Base-by-base conservation (phyloP, 92 coral and sea anemone genomes). In the Porites cylindrica region DNA sequence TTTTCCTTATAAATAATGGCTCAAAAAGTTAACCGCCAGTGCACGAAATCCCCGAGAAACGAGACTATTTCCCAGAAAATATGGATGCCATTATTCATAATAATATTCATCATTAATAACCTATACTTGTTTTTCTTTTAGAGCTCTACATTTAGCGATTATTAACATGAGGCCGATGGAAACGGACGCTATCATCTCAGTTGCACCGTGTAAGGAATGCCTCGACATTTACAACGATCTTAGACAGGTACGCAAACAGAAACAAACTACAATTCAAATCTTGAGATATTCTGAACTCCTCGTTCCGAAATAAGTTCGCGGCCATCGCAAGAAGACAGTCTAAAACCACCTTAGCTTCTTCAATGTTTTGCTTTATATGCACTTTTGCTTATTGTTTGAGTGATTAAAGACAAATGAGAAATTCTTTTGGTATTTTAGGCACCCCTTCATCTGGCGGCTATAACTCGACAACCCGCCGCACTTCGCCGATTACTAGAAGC, bases 361-460 rank as follows among this genome's bases (percentile, higher is more conserved):
- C 23, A 18, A 3, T 6, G 1, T 13, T 0, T 23, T 32, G 23
- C 43, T 29, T 11, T 20, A 2, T 13, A 65, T 24, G 53, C 6
- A 0, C 11, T 18, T 71, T 63, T 8, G 50, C 19, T 79, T 54
- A 38, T 69, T 56, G 38, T 61, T 50, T 9, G 26, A 13, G 70
- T 52, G 21, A 59, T 50, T 69, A 6, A n/a, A 50, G 69, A 64
- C 38, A 18, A 32, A 64, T 82, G 0, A 38, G 47, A 38, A 38
- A 38, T 60, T 16, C 19, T 62, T 64, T 83, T 75, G 53, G 51
- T 51, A 20, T 70, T 66, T 18, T 88, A 96, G 98, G 86, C 97
- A 1, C 98, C 99, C 0, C 89, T 96, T 65, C 99, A 96, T 68
- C 92, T 96, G 51, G 98, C 99, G 24, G 91, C 90, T 13, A 90